These are phyloP conservation scores for Deilephila elpenor DNA, from an alignment of 2,888 invertebrate species.

Conservation along the genomic window DNA sequence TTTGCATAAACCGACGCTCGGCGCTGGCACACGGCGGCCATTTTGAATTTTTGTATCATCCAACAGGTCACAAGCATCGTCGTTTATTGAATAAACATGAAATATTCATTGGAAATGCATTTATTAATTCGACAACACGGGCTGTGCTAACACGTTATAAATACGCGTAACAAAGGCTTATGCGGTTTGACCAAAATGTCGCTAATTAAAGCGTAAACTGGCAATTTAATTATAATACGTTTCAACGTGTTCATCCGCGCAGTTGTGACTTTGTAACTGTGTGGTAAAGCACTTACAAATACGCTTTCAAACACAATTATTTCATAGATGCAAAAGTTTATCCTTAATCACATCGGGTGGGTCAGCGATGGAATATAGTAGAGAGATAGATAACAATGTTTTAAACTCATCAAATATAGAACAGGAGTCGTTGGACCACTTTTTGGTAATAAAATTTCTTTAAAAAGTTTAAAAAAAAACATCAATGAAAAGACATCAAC, in stretches of 20 bases:
- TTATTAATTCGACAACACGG: constrained; percentile 14
- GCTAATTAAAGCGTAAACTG: constrained; percentile 23
- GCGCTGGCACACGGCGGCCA: constrained; percentile 51
- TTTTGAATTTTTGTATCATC: constrained; percentile 46
- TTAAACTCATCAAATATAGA: no score
- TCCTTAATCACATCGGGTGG: no score
- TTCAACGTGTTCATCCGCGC: constrained; percentile 1
- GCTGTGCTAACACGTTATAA: constrained; percentile 13
- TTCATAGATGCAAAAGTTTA: background rate
- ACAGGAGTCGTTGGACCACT: background rate
- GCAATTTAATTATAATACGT: constrained; percentile 22
- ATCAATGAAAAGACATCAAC: constrained; percentile 54
- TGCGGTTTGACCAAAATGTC: constrained; percentile 17
- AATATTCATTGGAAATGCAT: constrained; percentile 3
- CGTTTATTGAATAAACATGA: constrained; percentile 20
- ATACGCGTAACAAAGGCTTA: constrained; percentile 11
- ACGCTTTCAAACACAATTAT: background rate
- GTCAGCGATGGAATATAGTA: background rate
- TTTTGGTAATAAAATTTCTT: background rate
- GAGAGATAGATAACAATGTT: background rate
- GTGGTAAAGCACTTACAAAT: constrained; percentile 9
- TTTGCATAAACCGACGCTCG: constrained; percentile 60
- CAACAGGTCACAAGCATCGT: constrained; percentile 6
- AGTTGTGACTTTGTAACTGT: constrained; percentile 25
- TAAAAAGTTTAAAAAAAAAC: background rate